phyloP scores from a whole-genome alignment of 2,888 invertebrate genomes.

The Caenorhabditis drosophilae region DNA sequence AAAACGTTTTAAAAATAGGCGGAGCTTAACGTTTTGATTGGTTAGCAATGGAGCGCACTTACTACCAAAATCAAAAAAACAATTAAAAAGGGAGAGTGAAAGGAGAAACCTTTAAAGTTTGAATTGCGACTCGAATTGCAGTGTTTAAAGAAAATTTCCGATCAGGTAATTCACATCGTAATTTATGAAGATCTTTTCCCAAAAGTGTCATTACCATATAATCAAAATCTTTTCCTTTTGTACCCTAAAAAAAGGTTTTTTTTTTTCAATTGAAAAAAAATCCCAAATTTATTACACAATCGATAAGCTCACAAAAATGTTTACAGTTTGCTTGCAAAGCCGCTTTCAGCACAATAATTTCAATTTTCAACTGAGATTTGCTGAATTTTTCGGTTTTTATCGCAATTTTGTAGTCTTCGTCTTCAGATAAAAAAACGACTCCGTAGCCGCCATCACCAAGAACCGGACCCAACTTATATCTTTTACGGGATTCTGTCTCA shows the following conservation, averaged over 20 bases:
- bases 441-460: conserved; percentile 61
- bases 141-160: conserved; percentile 52
- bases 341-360: conserved; percentile 52
- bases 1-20: no score
- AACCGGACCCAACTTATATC: conserved; percentile 40
- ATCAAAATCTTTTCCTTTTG: conserved; percentile 48
- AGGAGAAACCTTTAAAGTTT: conserved; percentile 54
- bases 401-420: conserved; percentile 42
- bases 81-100: no score
- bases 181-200: conserved; percentile 56
- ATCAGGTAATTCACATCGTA: conserved; percentile 50
- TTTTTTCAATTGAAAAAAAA: no score
- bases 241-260: conserved; percentile 38
- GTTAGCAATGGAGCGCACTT: no score
- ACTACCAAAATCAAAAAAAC: no score
- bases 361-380: conserved; percentile 55
- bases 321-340: conserved; percentile 41
- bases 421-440: conserved; percentile 41
- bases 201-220: conserved; percentile 57
- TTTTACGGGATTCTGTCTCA: conserved; percentile 21
- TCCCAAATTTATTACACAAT: conserved; percentile 41
- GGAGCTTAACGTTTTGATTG: not conserved
- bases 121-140: conserved; percentile 45
- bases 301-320: conserved; percentile 56
- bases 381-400: conserved; percentile 60